A percentile compares a stretch with the other conserved stretches of the same genome.
Conservation (phyloP, 2,113 vertebrate genomes). For the Dasyornis broadbenti region DNA sequence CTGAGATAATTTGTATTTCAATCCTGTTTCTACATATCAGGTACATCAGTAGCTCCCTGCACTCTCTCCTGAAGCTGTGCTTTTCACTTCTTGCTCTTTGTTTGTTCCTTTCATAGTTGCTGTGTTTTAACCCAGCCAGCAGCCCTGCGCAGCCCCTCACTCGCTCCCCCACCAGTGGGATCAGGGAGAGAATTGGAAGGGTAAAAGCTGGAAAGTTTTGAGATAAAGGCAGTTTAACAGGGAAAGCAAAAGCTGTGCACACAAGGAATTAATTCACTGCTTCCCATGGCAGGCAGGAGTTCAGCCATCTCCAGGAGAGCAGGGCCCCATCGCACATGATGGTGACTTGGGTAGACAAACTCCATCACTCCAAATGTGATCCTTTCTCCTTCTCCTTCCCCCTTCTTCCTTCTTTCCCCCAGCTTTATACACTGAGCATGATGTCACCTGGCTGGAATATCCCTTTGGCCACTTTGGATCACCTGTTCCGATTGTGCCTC, state of each 20-base stretch:
- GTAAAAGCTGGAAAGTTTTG: not conserved
- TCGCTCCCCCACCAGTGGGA: not conserved
- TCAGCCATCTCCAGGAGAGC: not conserved
- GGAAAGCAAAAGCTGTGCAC: not conserved
- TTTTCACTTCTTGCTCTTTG: not conserved
- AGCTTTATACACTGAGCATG: not conserved
- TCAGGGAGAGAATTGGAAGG: not conserved
- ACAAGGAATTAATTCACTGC: not conserved
- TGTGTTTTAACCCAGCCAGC: not conserved
- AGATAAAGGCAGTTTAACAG: not conserved
- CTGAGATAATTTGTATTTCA: slow-evolving; percentile 13
- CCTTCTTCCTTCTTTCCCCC: not conserved
- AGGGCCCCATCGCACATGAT: rapidly evolving
- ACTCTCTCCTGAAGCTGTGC: not conserved
- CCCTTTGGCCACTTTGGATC: not conserved
- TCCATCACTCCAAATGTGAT: not conserved
- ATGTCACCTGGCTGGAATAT: not conserved
- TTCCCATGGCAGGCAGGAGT: not conserved
- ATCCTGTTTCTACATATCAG: not conserved
- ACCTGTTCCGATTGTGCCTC: not conserved
- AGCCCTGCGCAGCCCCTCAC: rapidly evolving
- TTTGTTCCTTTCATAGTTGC: not conserved
- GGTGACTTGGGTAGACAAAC: not conserved
- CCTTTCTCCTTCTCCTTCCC: not conserved
- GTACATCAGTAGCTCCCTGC: not conserved